Percentiles rank a stretch among this genome's conserved stretches.
Evolutionary conservation across 2,797 vertebrate genomes (phyloP).

Genomic region (Acanthurus leucopareius): DNA sequence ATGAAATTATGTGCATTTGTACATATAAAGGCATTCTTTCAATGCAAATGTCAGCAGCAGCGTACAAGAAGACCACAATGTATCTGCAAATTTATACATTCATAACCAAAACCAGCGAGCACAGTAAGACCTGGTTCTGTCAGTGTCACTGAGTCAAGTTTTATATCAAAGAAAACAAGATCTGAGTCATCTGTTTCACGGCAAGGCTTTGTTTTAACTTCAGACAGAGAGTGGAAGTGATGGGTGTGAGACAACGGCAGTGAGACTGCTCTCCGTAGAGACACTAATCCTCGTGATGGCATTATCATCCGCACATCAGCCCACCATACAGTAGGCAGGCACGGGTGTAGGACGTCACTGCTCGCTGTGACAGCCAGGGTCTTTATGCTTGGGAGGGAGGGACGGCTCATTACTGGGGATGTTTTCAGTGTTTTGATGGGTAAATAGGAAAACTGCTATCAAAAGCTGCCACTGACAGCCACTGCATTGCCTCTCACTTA

Average conservation of each 20-base stretch:
- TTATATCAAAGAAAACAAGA: slow-evolving; percentile 73
- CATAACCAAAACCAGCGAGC: slow-evolving; percentile 21
- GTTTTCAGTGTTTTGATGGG: slow-evolving; percentile 77
- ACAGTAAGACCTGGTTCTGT: slow-evolving; percentile 70
- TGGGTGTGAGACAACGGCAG: slow-evolving; percentile 67
- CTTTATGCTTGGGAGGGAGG: slow-evolving; percentile 72
- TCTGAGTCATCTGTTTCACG: slow-evolving; percentile 66
- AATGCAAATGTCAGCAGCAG: not conserved
- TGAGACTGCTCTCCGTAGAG: slow-evolving; percentile 62
- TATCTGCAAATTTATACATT: slow-evolving; percentile 15
- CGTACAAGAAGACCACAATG: not conserved
- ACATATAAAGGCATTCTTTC: not conserved
- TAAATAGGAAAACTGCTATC: slow-evolving; percentile 77
- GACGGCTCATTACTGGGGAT: slow-evolving; percentile 77
- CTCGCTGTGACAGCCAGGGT: slow-evolving; percentile 73
- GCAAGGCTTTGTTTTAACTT: slow-evolving; percentile 72
- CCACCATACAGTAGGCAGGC: slow-evolving; percentile 66
- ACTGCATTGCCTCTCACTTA: slow-evolving; percentile 69
- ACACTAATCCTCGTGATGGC: slow-evolving; percentile 75
- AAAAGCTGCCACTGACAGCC: slow-evolving; percentile 71
- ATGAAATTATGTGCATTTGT: slow-evolving; percentile 7
- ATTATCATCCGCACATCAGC: slow-evolving; percentile 77
- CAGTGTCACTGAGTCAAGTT: slow-evolving; percentile 72
- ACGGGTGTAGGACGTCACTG: slow-evolving; percentile 50
- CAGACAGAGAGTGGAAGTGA: slow-evolving; percentile 69